phyloP scores from a whole-genome alignment of 1,140 invertebrate genomes.

The Drosophila sulfurigaster region DNA sequence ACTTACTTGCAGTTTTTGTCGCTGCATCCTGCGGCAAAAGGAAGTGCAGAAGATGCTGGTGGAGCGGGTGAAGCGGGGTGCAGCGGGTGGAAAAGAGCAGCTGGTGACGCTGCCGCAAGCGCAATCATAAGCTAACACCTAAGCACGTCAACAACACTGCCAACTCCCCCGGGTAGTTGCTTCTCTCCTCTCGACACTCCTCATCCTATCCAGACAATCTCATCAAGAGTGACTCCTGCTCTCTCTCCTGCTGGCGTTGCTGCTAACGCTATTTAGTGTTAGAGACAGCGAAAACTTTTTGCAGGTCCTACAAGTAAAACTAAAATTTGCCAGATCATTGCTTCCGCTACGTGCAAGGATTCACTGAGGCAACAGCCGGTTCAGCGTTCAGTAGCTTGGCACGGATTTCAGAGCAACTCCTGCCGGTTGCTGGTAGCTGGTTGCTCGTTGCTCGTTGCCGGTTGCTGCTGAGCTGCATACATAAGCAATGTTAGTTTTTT shows the following conservation, averaged over 20 bases:
- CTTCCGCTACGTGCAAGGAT: slow-evolving; percentile 79
- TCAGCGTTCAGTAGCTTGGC: slow-evolving; percentile 38
- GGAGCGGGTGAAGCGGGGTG: not conserved
- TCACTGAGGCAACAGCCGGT: slow-evolving; percentile 34
- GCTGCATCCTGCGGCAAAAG: slow-evolving; percentile 57
- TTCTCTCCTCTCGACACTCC: not conserved
- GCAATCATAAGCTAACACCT: slow-evolving; percentile 83
- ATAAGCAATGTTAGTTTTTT: slow-evolving; percentile 46
- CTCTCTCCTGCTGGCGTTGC: not conserved
- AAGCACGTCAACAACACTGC: slow-evolving; percentile 79
- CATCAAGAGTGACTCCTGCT: slow-evolving; percentile 48
- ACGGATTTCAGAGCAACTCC: slow-evolving; percentile 49
- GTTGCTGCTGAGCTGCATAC: slow-evolving; percentile 43
- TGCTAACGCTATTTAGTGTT: slow-evolving; percentile 71
- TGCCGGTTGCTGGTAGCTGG: not conserved
- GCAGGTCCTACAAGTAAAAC: slow-evolving; percentile 76
- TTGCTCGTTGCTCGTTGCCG: no score
- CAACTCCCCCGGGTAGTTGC: no score
- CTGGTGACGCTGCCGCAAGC: slow-evolving; percentile 58
- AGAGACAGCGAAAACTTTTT: slow-evolving; percentile 70
- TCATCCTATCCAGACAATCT: slow-evolving; percentile 23
- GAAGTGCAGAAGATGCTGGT: slow-evolving; percentile 11
- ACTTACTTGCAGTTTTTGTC: slow-evolving; percentile 81
- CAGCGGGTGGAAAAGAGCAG: slow-evolving; percentile 42
- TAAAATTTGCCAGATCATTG: slow-evolving; percentile 83